Evolutionary conservation across 1,140 invertebrate genomes (phyloP).

Genomic region (Brachionus rotundiformis): DNA sequence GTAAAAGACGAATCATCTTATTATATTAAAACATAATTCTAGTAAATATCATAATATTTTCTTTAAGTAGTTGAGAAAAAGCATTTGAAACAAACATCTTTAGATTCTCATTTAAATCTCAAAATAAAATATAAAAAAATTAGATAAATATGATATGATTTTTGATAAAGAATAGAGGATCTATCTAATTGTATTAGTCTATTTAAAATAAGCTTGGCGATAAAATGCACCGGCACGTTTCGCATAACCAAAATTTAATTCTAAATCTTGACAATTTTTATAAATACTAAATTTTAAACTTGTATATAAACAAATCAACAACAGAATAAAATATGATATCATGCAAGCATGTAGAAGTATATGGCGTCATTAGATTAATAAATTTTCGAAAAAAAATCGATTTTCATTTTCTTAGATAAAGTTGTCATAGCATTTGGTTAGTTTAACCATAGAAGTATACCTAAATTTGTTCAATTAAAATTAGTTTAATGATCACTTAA

Average conservation of each 20-base stretch:
- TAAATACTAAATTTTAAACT: background rate
- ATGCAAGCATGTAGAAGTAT: background rate
- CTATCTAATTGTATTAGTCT: background rate
- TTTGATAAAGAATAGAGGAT: conserved; percentile 3
- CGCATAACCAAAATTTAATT: background rate
- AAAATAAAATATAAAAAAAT: conserved; percentile 9
- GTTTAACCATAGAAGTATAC: background rate
- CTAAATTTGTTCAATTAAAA: no score
- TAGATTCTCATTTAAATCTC: background rate
- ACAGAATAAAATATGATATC: background rate
- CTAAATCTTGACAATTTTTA: background rate
- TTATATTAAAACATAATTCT: background rate
- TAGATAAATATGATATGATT: conserved; percentile 5
- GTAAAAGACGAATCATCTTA: background rate
- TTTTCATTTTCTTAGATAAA: background rate
- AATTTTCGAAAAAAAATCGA: background rate
- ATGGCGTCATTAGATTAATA: background rate
- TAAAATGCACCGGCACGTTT: background rate
- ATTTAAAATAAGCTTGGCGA: background rate
- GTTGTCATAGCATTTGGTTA: conserved; percentile 6
- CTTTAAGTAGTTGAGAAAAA: background rate
- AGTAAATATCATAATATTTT: background rate
- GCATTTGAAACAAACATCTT: conserved; percentile 7
- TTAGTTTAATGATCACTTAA: no score
- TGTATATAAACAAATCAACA: background rate